Base-by-base conservation (phyloP, 64 coral and sea anemone genomes). In the Pachyseris speciosa region DNA sequence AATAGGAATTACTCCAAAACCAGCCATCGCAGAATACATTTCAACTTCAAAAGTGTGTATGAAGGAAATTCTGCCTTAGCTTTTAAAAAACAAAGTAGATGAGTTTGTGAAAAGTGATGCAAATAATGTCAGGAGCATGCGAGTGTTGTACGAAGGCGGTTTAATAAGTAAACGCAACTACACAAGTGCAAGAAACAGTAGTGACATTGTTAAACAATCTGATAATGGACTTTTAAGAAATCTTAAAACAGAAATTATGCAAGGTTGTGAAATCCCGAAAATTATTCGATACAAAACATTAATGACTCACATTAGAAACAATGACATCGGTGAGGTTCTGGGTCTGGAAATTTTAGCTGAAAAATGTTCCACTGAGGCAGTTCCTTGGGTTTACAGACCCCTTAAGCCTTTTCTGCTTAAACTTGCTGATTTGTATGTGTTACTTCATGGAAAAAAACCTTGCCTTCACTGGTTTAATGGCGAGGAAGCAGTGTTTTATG, bases 381-480 rank as follows among this genome's bases (percentile, higher is more conserved):
- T 70, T 22, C 38, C 63, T 71, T 40, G 84, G 43, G 67, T 86
- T 34, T 86, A 47, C 45, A 86, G 84, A 41, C 67, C 63, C 36
- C 45, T 68, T 29, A 71, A 86, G 28, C 65, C 84, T 29, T 84
- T 95, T 63, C 63, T 95, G 3, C 30, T 95, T 4, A 63, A 29
- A 6, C 88, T 91, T n/a, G 83, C 94, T 26, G 83, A 87, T 67
- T 31, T 91, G 5, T 95, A 95, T 28, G n/a, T 91, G 31, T 29
- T 20, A 36, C 34, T 74, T 25, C 41, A 95, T 79, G 34, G 76
- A 37, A 91, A 81, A 33, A 37, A 49, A 0, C 59, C 70, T 5
- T 90, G 87, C 27, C 86, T 95, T n/a, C 80, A 90, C 27, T 89
- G 76, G 67, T 94, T 94, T 63, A 89, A 94, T 75, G 50, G 37